Conservation (phyloP, 2,113 vertebrate species). For the Spilogale gracilis region DNA sequence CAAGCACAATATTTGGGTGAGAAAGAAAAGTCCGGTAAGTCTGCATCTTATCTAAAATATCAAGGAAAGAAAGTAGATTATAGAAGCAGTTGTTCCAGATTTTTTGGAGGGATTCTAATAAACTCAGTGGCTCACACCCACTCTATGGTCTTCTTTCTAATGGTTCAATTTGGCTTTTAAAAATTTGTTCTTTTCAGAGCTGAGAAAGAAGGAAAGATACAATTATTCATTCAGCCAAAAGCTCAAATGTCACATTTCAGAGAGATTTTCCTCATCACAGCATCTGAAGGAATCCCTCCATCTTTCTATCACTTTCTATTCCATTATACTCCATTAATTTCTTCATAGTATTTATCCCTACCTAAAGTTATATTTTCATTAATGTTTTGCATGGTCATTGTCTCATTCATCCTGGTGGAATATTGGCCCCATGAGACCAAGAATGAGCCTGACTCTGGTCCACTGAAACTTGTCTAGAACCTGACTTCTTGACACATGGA, state of each 20-base stretch:
- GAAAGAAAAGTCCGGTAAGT: background rate
- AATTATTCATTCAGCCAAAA: constrained; percentile 24
- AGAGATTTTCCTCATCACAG: background rate
- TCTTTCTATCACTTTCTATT: background rate
- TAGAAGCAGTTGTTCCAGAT: background rate
- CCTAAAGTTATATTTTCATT: background rate
- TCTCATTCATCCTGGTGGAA: background rate
- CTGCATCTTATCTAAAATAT: constrained; percentile 20
- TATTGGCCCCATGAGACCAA: background rate
- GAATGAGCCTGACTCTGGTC: background rate
- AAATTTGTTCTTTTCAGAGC: background rate
- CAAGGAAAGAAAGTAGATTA: constrained; percentile 12
- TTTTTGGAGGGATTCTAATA: background rate
- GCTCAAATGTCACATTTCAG: background rate
- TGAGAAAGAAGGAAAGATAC: background rate
- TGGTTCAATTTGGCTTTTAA: background rate
- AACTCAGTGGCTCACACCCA: background rate
- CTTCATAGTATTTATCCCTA: background rate
- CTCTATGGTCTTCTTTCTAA: background rate
- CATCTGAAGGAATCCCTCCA: background rate
- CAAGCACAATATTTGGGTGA: background rate
- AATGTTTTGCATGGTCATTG: background rate
- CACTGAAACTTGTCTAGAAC: background rate
- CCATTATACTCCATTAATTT: background rate
- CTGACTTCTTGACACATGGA: background rate